Evolutionary conservation across 2,113 vertebrate genomes (phyloP).

Genomic region (Scortum barcoo): DNA sequence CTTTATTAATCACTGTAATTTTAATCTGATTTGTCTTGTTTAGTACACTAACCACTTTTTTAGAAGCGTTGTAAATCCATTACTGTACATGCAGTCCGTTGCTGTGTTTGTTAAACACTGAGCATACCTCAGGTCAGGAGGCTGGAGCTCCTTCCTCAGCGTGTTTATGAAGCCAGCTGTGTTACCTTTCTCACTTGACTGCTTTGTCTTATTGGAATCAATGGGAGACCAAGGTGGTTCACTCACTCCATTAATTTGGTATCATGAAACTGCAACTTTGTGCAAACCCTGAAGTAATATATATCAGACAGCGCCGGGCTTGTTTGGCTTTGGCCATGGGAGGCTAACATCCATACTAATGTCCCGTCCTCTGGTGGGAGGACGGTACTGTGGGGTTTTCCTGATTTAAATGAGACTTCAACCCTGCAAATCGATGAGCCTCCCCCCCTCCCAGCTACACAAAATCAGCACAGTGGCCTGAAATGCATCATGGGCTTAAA

Average conservation of each 20-base stretch:
- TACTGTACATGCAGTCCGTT: conserved; percentile 33
- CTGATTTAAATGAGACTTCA: conserved; percentile 61
- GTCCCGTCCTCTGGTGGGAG: conserved; percentile 17
- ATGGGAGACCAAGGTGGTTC: conserved; percentile 75
- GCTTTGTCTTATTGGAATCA: conserved; percentile 83
- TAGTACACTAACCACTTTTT: not conserved
- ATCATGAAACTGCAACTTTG: conserved; percentile 68
- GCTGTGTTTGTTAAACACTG: conserved; percentile 39
- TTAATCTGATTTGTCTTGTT: not conserved
- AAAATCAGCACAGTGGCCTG: conserved; percentile 36
- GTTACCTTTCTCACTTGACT: conserved; percentile 75
- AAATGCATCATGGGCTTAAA: conserved; percentile 62
- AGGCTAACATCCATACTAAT: conserved; percentile 39
- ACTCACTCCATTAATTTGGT: conserved; percentile 82
- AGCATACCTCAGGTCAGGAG: conserved; percentile 53
- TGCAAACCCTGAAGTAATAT: conserved; percentile 60
- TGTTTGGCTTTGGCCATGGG: conserved; percentile 51
- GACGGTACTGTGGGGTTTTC: conserved; percentile 24
- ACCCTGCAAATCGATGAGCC: conserved; percentile 56
- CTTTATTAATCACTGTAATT: not conserved
- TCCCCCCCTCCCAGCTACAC: conserved; percentile 6
- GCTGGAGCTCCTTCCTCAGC: conserved; percentile 61
- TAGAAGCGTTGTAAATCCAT: conserved; percentile 23
- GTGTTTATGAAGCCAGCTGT: conserved; percentile 72
- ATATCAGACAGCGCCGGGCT: conserved; percentile 47